A percentile compares a stretch with the other conserved stretches of the same genome.
These are phyloP conservation scores for Pteronotus mesoamericanus DNA, from an alignment of 2,797 vertebrate genomes.

Conservation along the genomic window DNA sequence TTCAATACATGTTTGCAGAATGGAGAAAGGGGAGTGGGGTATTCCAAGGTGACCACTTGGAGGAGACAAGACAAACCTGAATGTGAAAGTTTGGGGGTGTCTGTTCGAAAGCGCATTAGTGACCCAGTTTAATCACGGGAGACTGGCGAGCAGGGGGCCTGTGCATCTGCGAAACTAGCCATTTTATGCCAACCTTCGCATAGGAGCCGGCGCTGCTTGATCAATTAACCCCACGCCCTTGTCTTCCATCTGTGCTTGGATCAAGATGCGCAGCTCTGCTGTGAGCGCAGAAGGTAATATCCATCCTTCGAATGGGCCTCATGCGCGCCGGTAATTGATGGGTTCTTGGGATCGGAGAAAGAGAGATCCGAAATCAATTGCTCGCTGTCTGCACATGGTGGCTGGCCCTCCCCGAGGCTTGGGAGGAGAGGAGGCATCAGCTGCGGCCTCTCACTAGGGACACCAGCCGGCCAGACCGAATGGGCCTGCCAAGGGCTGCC, in stretches of 20 bases:
- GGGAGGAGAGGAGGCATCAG: not conserved
- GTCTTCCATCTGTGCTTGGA: constrained; percentile 62
- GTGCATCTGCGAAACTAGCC: constrained; percentile 40
- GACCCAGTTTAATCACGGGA: constrained; percentile 61
- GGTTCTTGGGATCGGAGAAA: not conserved
- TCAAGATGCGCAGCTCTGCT: not conserved
- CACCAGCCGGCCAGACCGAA: not conserved
- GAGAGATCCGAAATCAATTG: not conserved
- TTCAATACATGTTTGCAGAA: not conserved
- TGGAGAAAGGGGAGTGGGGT: not conserved
- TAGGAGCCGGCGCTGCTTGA: not conserved
- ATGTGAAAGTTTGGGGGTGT: not conserved
- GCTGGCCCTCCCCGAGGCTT: rapidly evolving
- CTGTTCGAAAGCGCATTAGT: not conserved
- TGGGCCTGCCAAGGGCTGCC: not conserved
- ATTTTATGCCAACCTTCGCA: not conserved
- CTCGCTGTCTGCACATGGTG: not conserved
- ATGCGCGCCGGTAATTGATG: not conserved
- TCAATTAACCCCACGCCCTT: constrained; percentile 59
- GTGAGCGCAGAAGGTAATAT: constrained; percentile 2
- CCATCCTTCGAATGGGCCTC: not conserved
- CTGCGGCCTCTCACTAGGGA: not conserved
- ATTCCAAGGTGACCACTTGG: not conserved
- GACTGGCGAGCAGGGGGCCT: not conserved
- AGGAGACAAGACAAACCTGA: not conserved